Base-by-base conservation (phyloP, 2,113 vertebrate genomes). In the Falcunculus frontatus region DNA sequence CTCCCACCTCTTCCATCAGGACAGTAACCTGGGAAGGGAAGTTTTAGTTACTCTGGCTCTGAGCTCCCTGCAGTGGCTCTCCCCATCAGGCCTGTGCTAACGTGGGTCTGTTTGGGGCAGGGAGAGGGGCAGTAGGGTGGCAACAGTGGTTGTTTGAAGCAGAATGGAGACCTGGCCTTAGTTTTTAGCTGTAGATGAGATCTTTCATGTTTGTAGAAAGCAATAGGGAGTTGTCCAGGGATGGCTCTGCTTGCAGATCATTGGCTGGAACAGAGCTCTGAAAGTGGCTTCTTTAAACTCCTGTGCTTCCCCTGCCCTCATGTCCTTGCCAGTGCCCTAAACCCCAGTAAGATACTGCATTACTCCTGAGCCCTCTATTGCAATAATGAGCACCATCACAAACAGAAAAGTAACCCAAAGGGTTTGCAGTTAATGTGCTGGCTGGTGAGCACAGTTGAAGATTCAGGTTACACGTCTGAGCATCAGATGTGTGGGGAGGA, bases 21-120 rank as follows among this genome's bases (percentile, higher is more conserved):
- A 15, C 41, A 32, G 35, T 27, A 13, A 33, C 29, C 16, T 49
- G 55, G 32, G 13, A 37, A 56, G 49, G 49, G 21, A 19, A 9
- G 21, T 52, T 15, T 19, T 12, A 25, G 37, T 33, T 74, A 8
- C 35, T 39, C 46, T 2, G 16, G 56, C 63, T 6, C 23, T 8
- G 22, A 49, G 42, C 62, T 78, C 11, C 41, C 33, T 90, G 68
- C 63, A 79, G 76, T 42, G 70, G 55, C 56, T 88, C 52, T 4
- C 3, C 1, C 2, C 17, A 7, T 44, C n/a, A 13, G 27, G 25
- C 37, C 17, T 21, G 37, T 62, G 75, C 55, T 49, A 22, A 2
- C 0, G 2, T 50, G 64, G 46, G 37, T 39, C 22, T 2, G 1
- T 14, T 37, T 2, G 3, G 52, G n/a, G 52, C 44, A 33, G 39